These are phyloP conservation scores for Cherax destructor DNA, from an alignment of 1,140 invertebrate species.

Conservation along the genomic window DNA sequence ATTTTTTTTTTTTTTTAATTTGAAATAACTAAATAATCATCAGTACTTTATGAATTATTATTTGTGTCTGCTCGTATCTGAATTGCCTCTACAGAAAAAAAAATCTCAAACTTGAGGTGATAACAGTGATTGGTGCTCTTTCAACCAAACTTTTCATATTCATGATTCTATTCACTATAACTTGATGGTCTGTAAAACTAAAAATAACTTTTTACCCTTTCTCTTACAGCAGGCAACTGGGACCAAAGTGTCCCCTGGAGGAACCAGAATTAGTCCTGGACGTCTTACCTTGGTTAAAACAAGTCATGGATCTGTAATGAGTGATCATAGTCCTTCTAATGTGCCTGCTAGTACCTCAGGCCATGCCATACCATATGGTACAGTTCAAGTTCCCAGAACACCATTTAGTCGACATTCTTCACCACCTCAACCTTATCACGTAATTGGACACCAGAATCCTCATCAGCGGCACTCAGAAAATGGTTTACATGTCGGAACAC, in stretches of 20 bases:
- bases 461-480: not conserved
- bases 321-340: not conserved
- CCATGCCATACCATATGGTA: not conserved
- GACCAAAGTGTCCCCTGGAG: slow-evolving; percentile 6
- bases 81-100: too few relatives aligned
- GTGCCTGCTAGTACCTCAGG: not conserved
- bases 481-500: not conserved
- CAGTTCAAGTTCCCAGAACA: not conserved
- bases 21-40: too few relatives aligned
- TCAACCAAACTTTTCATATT: too few relatives aligned
- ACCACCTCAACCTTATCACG: not conserved
- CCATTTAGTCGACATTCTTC: not conserved
- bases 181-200: too few relatives aligned
- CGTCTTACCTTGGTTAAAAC: slow-evolving; percentile 36
- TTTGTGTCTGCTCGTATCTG: too few relatives aligned
- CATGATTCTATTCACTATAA: too few relatives aligned
- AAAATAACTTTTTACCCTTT: too few relatives aligned
- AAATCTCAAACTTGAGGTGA: too few relatives aligned
- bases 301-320: not conserved
- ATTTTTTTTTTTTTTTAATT: too few relatives aligned
- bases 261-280: slow-evolving; percentile 37
- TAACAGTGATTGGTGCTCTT: too few relatives aligned
- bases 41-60: too few relatives aligned
- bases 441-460: not conserved
- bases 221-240: not conserved